Conservation (phyloP, 2,888 invertebrate genomes). For the Diploptera punctata region DNA sequence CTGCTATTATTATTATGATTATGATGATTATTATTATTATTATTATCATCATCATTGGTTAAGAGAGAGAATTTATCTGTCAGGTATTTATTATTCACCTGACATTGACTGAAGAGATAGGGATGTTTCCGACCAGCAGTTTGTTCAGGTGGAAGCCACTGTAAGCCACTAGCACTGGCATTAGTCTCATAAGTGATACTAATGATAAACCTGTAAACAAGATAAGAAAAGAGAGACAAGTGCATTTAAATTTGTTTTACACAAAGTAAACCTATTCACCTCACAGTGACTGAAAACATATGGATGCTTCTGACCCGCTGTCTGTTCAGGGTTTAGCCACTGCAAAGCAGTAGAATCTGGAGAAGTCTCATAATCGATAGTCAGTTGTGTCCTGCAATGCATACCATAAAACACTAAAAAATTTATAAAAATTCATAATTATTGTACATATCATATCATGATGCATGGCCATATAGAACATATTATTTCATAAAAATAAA, state of each 20-base stretch:
- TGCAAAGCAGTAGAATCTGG: slow-evolving; percentile 84
- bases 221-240: slow-evolving; percentile 70
- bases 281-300: slow-evolving; percentile 87
- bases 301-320: slow-evolving; percentile 84
- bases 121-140: slow-evolving; percentile 88
- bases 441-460: no score
- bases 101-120: slow-evolving; percentile 84
- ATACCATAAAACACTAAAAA: no score
- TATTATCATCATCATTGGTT: no score
- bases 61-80: background rate
- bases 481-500: background rate
- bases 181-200: slow-evolving; percentile 78
- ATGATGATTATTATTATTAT: no score
- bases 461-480: background rate
- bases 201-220: slow-evolving; percentile 49
- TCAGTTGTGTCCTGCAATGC: slow-evolving; percentile 50
- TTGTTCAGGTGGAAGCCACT: slow-evolving; percentile 88
- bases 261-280: slow-evolving; percentile 55
- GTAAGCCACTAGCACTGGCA: slow-evolving; percentile 82
- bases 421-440: no score
- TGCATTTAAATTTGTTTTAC: no score
- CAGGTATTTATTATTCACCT: slow-evolving; percentile 57
- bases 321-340: slow-evolving; percentile 88
- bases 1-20: no score
- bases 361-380: slow-evolving; percentile 77